Conservation (phyloP, 2,888 invertebrate genomes). For the Drosophila mimica region DNA sequence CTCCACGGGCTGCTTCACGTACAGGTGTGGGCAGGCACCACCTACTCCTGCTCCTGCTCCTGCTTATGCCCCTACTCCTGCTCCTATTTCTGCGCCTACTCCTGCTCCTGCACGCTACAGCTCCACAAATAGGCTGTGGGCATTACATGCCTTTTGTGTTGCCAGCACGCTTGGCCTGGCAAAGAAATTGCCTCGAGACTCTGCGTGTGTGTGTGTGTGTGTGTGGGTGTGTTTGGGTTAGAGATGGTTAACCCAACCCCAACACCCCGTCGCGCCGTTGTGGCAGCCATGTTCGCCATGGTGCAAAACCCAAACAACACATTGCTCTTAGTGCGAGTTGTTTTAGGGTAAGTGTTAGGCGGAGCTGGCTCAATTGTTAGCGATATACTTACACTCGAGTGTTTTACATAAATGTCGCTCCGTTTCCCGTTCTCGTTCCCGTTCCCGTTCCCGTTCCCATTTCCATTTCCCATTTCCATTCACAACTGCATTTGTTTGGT, state of each 20-base stretch:
- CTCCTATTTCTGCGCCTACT: background rate
- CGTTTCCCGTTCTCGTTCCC: slow-evolving; percentile 4
- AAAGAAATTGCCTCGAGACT: slow-evolving; percentile 63
- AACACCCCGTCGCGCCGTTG: background rate
- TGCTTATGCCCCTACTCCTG: slow-evolving; percentile 5
- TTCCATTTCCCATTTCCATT: slow-evolving; percentile 21
- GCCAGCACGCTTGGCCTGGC: slow-evolving; percentile 49
- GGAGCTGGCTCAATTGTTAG: slow-evolving; percentile 64
- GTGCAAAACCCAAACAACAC: slow-evolving; percentile 67
- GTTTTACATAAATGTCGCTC: slow-evolving; percentile 37
- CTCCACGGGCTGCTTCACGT: slow-evolving; percentile 44
- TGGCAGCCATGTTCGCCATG: slow-evolving; percentile 3
- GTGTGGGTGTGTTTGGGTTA: slow-evolving; percentile 18
- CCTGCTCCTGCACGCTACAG: background rate
- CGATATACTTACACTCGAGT: slow-evolving; percentile 56
- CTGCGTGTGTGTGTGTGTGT: slow-evolving; percentile 1
- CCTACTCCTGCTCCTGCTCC: slow-evolving; percentile 1
- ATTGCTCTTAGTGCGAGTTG: slow-evolving; percentile 77
- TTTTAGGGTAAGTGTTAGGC: slow-evolving; percentile 73
- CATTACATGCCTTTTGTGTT: slow-evolving; percentile 76
- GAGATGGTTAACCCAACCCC: slow-evolving; percentile 38
- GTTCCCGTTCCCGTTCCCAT: slow-evolving; percentile 9
- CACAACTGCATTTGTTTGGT: slow-evolving; percentile 57
- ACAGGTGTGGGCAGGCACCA: slow-evolving; percentile 58
- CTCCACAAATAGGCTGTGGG: slow-evolving; percentile 71